Percentiles rank a stretch among this genome's conserved stretches.
phyloP scores from a whole-genome alignment of 2,113 vertebrate species.

The Morone saxatilis region DNA sequence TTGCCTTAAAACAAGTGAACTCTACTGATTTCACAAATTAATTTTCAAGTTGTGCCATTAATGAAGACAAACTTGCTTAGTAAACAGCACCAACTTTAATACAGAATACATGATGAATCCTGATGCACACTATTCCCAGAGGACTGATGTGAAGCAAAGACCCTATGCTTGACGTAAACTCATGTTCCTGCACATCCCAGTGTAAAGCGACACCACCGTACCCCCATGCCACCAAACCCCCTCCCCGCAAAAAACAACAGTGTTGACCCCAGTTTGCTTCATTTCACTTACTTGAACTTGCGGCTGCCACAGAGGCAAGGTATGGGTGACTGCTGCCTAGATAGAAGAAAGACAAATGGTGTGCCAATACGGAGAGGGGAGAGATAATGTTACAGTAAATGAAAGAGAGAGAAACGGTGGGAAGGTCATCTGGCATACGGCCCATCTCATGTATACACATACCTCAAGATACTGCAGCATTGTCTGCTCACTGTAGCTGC shows the following conservation, averaged over 20 bases:
- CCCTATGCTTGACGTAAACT: slow-evolving; percentile 32
- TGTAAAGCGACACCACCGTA: slow-evolving; percentile 22
- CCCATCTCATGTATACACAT: slow-evolving; percentile 71
- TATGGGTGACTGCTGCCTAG: slow-evolving; percentile 89
- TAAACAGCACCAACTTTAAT: neutral
- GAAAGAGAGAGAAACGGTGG: slow-evolving; percentile 50
- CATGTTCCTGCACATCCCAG: slow-evolving; percentile 13
- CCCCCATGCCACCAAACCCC: slow-evolving; percentile 34
- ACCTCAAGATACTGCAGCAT: slow-evolving; percentile 66
- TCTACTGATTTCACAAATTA: neutral
- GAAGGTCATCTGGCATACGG: slow-evolving; percentile 57
- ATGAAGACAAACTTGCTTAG: slow-evolving; percentile 36
- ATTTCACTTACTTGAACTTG: slow-evolving; percentile 89
- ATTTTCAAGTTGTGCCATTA: slow-evolving; percentile 18
- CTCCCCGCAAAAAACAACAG: neutral
- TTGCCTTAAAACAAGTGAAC: slow-evolving; percentile 23
- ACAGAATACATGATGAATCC: slow-evolving; percentile 19
- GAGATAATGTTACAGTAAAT: slow-evolving; percentile 69
- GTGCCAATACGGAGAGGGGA: slow-evolving; percentile 50
- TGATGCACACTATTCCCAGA: slow-evolving; percentile 12
- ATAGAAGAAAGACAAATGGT: slow-evolving; percentile 75
- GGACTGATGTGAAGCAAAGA: slow-evolving; percentile 7
- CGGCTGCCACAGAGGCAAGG: slow-evolving; percentile 85
- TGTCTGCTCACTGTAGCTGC: slow-evolving; percentile 53
- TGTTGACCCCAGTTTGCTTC: slow-evolving; percentile 7